Percentiles rank a stretch among this genome's conserved stretches.
These are phyloP conservation scores for Eidolon dupreanum DNA, from an alignment of 2,797 vertebrate genomes.

Conservation along the genomic window DNA sequence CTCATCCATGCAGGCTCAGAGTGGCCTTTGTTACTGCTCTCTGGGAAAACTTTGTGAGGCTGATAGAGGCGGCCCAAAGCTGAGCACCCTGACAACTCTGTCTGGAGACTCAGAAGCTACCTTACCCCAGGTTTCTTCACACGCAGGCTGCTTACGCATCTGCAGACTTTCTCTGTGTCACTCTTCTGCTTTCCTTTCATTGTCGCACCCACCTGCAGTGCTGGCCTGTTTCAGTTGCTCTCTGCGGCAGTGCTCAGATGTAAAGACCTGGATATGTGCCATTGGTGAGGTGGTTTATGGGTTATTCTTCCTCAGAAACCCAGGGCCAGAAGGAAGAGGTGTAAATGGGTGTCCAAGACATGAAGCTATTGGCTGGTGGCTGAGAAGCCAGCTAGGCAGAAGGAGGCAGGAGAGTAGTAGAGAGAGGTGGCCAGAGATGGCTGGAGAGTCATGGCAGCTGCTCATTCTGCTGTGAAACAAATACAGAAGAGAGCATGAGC, in stretches of 20 bases:
- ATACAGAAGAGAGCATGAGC: neutral
- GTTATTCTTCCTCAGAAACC: neutral
- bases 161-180: neutral
- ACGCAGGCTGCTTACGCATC: fast-evolving
- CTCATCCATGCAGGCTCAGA: slow-evolving; percentile 62
- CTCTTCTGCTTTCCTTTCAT: neutral
- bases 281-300: neutral
- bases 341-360: neutral
- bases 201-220: neutral
- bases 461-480: fast-evolving
- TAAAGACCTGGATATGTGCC: neutral
- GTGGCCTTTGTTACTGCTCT: slow-evolving; percentile 74
- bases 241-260: neutral
- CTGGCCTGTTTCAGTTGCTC: neutral
- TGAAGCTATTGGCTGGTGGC: neutral
- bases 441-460: neutral
- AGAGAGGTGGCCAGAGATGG: neutral
- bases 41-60: slow-evolving; percentile 64
- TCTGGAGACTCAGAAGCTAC: neutral
- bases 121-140: neutral
- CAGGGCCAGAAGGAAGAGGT: neutral
- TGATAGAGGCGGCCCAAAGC: neutral
- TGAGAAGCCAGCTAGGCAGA: neutral
- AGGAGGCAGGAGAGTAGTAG: neutral
- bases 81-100: slow-evolving; percentile 13